phyloP scores from a whole-genome alignment of 2,888 invertebrate genomes.

The Scaptomyza cyrtandrae region DNA sequence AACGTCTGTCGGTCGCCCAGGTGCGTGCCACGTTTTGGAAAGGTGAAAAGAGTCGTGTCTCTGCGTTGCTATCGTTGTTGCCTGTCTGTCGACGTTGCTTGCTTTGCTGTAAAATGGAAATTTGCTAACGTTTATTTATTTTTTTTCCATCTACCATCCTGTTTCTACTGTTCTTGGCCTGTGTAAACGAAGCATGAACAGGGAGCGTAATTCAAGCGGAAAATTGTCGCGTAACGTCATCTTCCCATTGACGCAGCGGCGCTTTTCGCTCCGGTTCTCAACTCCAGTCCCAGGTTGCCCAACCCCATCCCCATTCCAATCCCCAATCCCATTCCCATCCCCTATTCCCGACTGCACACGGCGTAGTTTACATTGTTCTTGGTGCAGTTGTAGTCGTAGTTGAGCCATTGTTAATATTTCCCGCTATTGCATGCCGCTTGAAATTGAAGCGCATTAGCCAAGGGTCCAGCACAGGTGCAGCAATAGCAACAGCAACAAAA shows the following conservation, averaged over 20 bases:
- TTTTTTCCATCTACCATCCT: slow-evolving; percentile 26
- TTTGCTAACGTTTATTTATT: slow-evolving; percentile 78
- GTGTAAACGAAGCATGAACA: slow-evolving; percentile 82
- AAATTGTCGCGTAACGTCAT: slow-evolving; percentile 81
- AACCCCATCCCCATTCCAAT: neutral
- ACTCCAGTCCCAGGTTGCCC: slow-evolving; percentile 24
- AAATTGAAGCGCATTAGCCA: slow-evolving; percentile 69
- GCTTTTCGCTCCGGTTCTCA: slow-evolving; percentile 48
- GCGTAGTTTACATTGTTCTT: slow-evolving; percentile 63
- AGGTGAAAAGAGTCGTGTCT: slow-evolving; percentile 35
- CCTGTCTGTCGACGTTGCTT: slow-evolving; percentile 49
- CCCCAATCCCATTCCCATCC: neutral
- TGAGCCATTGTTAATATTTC: slow-evolving; percentile 72
- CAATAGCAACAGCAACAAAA: neutral
- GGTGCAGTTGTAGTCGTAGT: slow-evolving; percentile 25
- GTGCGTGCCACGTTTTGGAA: slow-evolving; percentile 53
- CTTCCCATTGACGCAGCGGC: slow-evolving; percentile 64
- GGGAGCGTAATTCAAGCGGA: slow-evolving; percentile 82
- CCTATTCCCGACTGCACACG: slow-evolving; percentile 57
- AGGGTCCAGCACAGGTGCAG: slow-evolving; percentile 11
- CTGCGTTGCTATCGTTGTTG: slow-evolving; percentile 37
- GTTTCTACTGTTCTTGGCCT: slow-evolving; percentile 46
- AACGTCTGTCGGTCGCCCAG: slow-evolving; percentile 59
- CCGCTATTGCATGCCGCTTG: slow-evolving; percentile 42
- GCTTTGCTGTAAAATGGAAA: slow-evolving; percentile 72